These are phyloP conservation scores for Cherax quadricarinatus DNA, from an alignment of 1,140 invertebrate species.

Conservation along the genomic window DNA sequence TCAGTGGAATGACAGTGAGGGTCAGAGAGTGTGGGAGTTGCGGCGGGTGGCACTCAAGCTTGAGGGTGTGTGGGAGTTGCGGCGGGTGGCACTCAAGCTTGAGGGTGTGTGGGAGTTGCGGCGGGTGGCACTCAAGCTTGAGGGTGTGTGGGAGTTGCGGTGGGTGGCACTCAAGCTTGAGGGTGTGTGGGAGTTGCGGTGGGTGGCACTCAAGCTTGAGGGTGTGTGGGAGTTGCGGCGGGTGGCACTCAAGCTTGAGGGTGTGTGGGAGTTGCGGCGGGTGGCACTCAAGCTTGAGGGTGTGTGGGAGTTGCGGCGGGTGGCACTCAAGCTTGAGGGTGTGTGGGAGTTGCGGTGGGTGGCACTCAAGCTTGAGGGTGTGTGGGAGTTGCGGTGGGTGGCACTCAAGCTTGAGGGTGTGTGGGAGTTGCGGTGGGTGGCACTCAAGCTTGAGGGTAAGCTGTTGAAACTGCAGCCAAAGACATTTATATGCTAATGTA, in stretches of 20 bases:
- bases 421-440: no score
- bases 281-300: not conserved
- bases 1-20: no score
- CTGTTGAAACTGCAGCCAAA: slow-evolving; percentile 43
- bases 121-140: not conserved
- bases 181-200: not conserved
- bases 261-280: not conserved
- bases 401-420: not conserved
- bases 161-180: not conserved
- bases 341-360: no score
- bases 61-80: not conserved
- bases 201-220: not conserved
- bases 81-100: not conserved
- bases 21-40: not conserved
- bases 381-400: no score
- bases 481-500: slow-evolving; percentile 63
- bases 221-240: not conserved
- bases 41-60: not conserved
- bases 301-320: no score
- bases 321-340: no score
- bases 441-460: slow-evolving; percentile 5
- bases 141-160: not conserved
- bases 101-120: not conserved
- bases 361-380: no score
- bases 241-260: not conserved